Base-by-base conservation (phyloP, 2,888 invertebrate genomes). In the Amiota minor region DNA sequence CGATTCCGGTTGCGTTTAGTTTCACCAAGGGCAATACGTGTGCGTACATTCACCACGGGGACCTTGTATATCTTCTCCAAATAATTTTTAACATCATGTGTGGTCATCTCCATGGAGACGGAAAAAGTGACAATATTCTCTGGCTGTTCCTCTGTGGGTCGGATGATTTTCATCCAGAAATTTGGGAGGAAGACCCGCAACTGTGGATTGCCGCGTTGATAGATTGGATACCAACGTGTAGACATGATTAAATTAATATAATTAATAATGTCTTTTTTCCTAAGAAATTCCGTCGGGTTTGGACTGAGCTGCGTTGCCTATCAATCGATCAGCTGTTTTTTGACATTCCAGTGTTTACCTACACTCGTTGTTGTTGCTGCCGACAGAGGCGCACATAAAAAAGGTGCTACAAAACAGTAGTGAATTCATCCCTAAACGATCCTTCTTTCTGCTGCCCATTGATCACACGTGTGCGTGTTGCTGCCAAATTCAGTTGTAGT, bases 121-220 rank as follows among this genome's bases (percentile, higher is more conserved):
- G 95, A 92, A 90, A 99, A 99, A 71, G 95, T 93, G 0, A 97
- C 96, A 56, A 95, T 90, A 91, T 98, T 97, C 65, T 93, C 91
- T 3, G 96, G 96, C 79, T 94, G 93, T 49, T 91, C 91, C 20
- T 91, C 90, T 4, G 88, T 84, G 1, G 96, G 94, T 72, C 93
- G 92, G 0, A 98, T 92, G 18, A 98, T 86, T 91, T 98, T 98
- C 94, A 99, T 93, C 97, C 97, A 99, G 90, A 99, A 99, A 89
- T 98, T 97, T 0, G 99, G 98, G 49, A 99, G 90, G 89, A 97
- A 98, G 11, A 98, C 92, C 74, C 98, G 91, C 49, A 97, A 90
- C 87, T 98, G 98, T n/a, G 99, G 98, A 89, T 96, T 96, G 14
- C 98, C 98, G 88, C 92, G 93, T 89, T 95, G 95, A 90, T 96